Base-by-base conservation (phyloP, 2,797 vertebrate species). In the Danionella dracula region DNA sequence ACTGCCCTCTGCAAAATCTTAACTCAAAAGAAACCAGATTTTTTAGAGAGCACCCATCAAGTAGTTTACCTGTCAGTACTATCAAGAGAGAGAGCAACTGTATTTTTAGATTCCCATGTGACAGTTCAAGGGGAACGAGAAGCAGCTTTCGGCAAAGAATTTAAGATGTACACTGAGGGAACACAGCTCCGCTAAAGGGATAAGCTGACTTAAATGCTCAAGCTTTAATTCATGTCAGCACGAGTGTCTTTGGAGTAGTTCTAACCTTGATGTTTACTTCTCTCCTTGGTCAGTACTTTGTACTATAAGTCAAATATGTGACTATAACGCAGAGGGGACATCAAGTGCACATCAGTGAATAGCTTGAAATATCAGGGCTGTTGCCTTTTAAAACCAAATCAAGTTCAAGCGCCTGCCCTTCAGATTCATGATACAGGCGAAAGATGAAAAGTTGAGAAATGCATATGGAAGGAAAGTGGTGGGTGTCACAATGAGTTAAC, bases 171-270 rank as follows among this genome's bases (percentile, higher is more conserved):
- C 46, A 56, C 21, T 10, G 35, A 54, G 23, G 41, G 13, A 54
- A 68, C 59, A 64, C 57, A 17, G 10, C 59, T 32, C 40, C 59
- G 42, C 58, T 73, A 68, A 68, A 46, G 53, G 56, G 71, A 73
- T 57, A 51, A 63, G 31, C 58, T 63, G 41, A 55, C 50, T 48
- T 60, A 42, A 66, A 62, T 54, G 32, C 58, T 54, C 54, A 62
- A 50, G 53, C 44, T 54, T 68, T 54, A 50, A 13, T 40, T 13
- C 42, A 27, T 44, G 64, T 34, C 17, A 41, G 48, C 54, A 54
- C 53, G 49, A 42, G 27, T 48, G 49, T 49, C 63, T 66, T 54
- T 38, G 44, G 44, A 53, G 19, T 19, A 44, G 46, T 55, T 54
- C 32, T 38, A 50, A 38, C 44, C 21, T n/a, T 21, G 5, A 34